Base-by-base conservation (phyloP, 2,113 vertebrate species). In the Prunella fulvescens region DNA sequence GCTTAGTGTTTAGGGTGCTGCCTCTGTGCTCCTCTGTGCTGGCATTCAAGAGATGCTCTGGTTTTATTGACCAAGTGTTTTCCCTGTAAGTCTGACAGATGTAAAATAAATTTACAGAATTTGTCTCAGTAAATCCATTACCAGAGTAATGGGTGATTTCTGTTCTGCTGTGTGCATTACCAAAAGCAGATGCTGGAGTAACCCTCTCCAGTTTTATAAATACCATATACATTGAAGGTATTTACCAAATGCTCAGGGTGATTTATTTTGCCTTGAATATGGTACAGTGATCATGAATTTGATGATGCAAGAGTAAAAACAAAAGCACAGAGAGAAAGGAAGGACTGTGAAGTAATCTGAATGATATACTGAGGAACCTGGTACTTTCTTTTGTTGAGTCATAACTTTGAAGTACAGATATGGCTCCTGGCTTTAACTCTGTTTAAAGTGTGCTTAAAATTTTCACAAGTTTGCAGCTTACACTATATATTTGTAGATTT, bases 171-270 rank as follows among this genome's bases (percentile, higher is more conserved):
- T 83, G 58, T 85, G 90, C 90, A 45, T 67, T 83, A 64, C 89
- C 74, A 92, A 95, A 92, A 97, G 64, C 74, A 95, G 77, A 82
- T 91, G 67, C 86, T 96, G 94, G 76, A 94, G 84, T 95, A 94
- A 94, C 42, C 22, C 79, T 17, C 19, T 45, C 65, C 65, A 74
- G 73, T 92, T 95, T 96, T 90, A 79, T 95, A 62, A 91, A 76
- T 44, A 66, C 31, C 66, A 58, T 29, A 76, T 74, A 48, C n/a
- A 31, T 44, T 93, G 56, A 86, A 95, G 66, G 64, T 85, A 31
- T 81, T 95, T 84, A 53, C 81, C 60, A 94, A 73, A 58, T 66
- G 28, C 39, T 90, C 37, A 29, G 2, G n/a, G 67, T 79, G 35
- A 44, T 90, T 73, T 92, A 26, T 91, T 60, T 60, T 60, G 73